Conservation (phyloP, 2,113 vertebrate genomes). For the Ondatra zibethicus region DNA sequence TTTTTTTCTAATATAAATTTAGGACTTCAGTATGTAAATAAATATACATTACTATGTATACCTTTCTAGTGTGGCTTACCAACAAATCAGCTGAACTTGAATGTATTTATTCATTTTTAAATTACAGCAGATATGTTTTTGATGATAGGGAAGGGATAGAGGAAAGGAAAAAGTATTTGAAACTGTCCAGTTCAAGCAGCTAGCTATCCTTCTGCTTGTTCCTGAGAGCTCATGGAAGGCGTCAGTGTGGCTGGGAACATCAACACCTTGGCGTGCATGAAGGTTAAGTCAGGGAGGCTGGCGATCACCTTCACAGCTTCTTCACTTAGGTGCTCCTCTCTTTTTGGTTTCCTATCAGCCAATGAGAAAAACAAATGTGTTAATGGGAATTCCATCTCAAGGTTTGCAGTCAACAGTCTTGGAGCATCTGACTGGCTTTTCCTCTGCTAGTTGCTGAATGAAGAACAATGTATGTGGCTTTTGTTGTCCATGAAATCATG, state of each 20-base stretch:
- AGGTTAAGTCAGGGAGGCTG: conserved; percentile 93
- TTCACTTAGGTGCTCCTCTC: conserved; percentile 95
- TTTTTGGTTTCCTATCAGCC: conserved; percentile 91
- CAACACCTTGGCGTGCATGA: conserved; percentile 96
- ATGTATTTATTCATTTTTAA: conserved; percentile 78
- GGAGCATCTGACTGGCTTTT: neutral
- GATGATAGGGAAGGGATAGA: conserved; percentile 73
- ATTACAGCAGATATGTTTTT: conserved; percentile 88
- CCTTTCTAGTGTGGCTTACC: conserved; percentile 90
- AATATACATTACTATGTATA: conserved; percentile 94
- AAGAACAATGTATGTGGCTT: neutral
- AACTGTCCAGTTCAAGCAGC: conserved; percentile 83
- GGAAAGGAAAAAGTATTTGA: conserved; percentile 77
- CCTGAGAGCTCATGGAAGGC: conserved; percentile 89
- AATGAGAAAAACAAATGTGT: conserved; percentile 40
- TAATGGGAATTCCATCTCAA: neutral
- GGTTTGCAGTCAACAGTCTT: neutral
- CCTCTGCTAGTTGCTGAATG: neutral
- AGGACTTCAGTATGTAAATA: conserved; percentile 93
- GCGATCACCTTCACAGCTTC: conserved; percentile 94
- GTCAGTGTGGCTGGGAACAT: conserved; percentile 95
- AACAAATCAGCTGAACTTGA: conserved; percentile 89
- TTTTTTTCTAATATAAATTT: conserved; percentile 92
- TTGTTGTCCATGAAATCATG: neutral
- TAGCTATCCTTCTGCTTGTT: conserved; percentile 85